phyloP scores from a whole-genome alignment of 2,888 invertebrate species.

The Meandrusa payeni region DNA sequence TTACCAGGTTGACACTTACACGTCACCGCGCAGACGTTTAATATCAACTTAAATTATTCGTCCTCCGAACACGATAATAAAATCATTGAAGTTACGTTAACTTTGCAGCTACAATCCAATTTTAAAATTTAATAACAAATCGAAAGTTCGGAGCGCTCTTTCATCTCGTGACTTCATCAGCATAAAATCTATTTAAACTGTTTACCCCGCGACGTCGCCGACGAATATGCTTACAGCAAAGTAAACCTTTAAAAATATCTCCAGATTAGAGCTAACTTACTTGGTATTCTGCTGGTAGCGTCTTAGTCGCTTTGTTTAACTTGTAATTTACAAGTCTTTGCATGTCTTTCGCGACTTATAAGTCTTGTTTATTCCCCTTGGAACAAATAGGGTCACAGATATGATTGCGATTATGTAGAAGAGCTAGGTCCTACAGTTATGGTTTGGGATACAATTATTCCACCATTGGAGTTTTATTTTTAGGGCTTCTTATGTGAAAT shows the following conservation, averaged over 20 bases:
- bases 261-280: constrained; percentile 13
- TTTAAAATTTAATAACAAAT: constrained; percentile 18
- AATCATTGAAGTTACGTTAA: constrained; percentile 1
- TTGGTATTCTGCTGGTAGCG: not conserved
- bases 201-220: constrained; percentile 10
- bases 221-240: constrained; percentile 8
- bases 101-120: constrained; percentile 5
- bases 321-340: constrained; percentile 7
- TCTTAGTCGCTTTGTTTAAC: constrained; percentile 9
- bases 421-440: too few relatives aligned
- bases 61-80: not conserved
- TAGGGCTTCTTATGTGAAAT: too few relatives aligned
- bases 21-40: too few relatives aligned
- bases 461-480: too few relatives aligned
- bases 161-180: constrained; percentile 15
- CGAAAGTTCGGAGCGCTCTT: constrained; percentile 7
- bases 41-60: not conserved
- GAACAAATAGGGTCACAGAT: too few relatives aligned
- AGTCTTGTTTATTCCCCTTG: not conserved
- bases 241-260: constrained; percentile 12
- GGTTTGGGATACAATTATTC: too few relatives aligned
- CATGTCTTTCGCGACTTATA: not conserved
- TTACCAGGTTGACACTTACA: too few relatives aligned
- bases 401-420: too few relatives aligned
- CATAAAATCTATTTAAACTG: constrained; percentile 24